These are phyloP conservation scores for Pristionchus japonicus DNA, from an alignment of 2,888 invertebrate genomes.

Conservation along the genomic window DNA sequence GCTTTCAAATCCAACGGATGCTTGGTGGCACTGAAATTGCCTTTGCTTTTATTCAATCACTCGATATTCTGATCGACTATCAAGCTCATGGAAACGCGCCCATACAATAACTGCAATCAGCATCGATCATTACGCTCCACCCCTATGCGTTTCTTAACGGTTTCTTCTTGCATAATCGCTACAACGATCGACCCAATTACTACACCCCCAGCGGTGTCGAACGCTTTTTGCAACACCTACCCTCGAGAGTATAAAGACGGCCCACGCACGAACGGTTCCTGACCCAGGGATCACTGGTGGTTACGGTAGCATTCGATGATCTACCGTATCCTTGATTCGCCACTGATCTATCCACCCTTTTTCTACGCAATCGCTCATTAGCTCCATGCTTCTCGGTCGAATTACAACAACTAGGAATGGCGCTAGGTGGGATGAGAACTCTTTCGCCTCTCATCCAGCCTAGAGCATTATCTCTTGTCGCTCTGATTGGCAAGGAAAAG, in stretches of 20 bases:
- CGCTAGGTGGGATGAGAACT: no score
- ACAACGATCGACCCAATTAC: not conserved
- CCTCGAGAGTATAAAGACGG: not conserved
- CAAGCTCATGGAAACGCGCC: no score
- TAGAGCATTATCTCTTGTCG: not conserved
- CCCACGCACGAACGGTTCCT: not conserved
- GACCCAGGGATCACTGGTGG: not conserved
- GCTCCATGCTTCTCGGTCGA: not conserved
- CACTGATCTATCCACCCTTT: not conserved
- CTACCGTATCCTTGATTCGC: not conserved
- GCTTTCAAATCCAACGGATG: no score
- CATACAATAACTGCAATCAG: not conserved
- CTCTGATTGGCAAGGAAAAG: not conserved
- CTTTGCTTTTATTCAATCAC: no score
- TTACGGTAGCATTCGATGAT: not conserved
- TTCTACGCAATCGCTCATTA: no score
- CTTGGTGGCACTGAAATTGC: no score
- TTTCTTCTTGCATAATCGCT: not conserved
- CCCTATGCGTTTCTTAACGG: not conserved
- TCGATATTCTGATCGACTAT: no score
- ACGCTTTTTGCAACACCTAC: not conserved
- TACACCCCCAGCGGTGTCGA: not conserved
- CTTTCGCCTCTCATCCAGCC: no score
- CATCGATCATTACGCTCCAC: not conserved
- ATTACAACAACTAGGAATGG: not conserved